Conservation (phyloP, 2,888 invertebrate genomes). For the Minunthozetes semirufus region DNA sequence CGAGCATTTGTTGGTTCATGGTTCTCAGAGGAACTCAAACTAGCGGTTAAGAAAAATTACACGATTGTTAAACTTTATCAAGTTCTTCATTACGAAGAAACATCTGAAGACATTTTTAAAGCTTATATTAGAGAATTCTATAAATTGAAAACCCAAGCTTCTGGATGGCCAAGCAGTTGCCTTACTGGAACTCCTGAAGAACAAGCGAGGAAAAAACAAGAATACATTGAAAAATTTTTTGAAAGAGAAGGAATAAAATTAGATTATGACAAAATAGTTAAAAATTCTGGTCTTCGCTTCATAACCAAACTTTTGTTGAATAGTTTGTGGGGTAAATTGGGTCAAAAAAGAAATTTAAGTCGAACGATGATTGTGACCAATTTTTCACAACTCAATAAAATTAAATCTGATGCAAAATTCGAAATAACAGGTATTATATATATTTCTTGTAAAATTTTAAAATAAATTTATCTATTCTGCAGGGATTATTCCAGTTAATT, state of each 20-base stretch:
- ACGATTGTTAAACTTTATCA: conserved; percentile 43
- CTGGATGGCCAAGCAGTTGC: conserved; percentile 43
- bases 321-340: conserved; percentile 43
- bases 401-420: conserved; percentile 31
- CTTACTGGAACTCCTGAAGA: too few relatives aligned
- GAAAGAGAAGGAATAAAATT: conserved; percentile 41
- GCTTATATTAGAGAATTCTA: conserved; percentile 43
- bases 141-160: conserved; percentile 44
- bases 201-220: conserved; percentile 40
- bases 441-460: background rate
- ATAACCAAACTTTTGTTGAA: conserved; percentile 42
- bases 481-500: background rate
- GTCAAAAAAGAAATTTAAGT: conserved; percentile 35
- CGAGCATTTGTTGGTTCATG: conserved; percentile 44
- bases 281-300: conserved; percentile 42
- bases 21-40: conserved; percentile 44
- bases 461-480: background rate
- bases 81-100: conserved; percentile 43
- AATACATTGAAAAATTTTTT: conserved; percentile 36
- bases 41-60: conserved; percentile 44
- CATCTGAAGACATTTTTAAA: conserved; percentile 42
- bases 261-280: conserved; percentile 37
- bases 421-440: background rate
- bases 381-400: conserved; percentile 24
- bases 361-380: conserved; percentile 33